Evolutionary conservation across 30 jellyfish, hydroid and myxozoan genomes (phyloP), one percentile per base, ranked within the genome.

Genomic region (Aurelia aurita complex sp. Pacific): DNA sequence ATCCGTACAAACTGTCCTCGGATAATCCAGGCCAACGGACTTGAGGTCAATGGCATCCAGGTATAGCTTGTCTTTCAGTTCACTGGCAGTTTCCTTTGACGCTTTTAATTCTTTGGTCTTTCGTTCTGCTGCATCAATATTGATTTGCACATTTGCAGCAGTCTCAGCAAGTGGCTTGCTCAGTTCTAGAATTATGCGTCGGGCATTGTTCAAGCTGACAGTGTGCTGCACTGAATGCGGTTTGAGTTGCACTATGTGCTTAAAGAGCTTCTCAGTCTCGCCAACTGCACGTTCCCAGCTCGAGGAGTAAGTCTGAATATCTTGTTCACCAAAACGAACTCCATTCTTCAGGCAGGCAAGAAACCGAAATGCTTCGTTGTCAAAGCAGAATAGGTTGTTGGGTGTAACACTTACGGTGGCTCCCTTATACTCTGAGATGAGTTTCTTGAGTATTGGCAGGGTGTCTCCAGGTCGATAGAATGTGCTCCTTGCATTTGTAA

Each of bases 401-500:
- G 90, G 81, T 18, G 91, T 1, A 2, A 87, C 68, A 16, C 87
- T 68, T 34, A 87, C 85, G 2, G 2, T 35, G 17, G 90, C 86
- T 13, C 62, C 96, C 14, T 87, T 77, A 87, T 76, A 87, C 51
- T 77, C 86, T 16, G 86, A 36, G 51, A 87, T 35, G 1, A 76
- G 90, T 1, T 69, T 9, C 55, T 77, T 54, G 6, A 87, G 87
- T 17, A 70, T 63, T 11, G 96, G 96, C 50, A 87, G 86, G 12
- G 96, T 87, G 64, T 87, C 96, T 36, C 96, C 96, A 1, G 96
- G 96, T n/a, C 90, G 55, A 80, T 87, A 87, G 54, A 87, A 87
- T 10, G 96, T 87, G 86, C 96, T 63, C 40, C 96, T 68, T 40
- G 90, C 90, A 79, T 87, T 87, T 54, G 96, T 87, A 43, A 87